phyloP scores from a whole-genome alignment of 2,797 vertebrate genomes.

The Threskiornis aethiopicus region DNA sequence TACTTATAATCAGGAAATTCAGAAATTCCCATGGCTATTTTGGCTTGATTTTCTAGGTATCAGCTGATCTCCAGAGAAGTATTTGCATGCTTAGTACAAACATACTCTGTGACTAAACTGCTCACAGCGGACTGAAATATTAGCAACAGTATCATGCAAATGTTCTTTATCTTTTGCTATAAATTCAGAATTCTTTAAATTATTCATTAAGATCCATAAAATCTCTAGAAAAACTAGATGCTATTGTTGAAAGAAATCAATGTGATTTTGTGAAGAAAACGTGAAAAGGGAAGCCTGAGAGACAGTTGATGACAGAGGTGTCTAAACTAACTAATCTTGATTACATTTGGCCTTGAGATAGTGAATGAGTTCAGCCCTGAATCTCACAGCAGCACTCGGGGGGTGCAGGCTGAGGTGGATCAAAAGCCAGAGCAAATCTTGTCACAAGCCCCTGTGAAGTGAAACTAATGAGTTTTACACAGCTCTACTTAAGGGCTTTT shows the following conservation, averaged over 20 bases:
- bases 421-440: not conserved
- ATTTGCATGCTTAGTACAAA: not conserved
- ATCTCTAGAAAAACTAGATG: not conserved
- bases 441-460: not conserved
- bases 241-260: not conserved
- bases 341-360: not conserved
- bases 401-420: not conserved
- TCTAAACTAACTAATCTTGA: not conserved
- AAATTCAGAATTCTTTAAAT: not conserved
- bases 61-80: not conserved
- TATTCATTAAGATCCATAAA: not conserved
- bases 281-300: not conserved
- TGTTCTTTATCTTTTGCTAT: not conserved
- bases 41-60: not conserved
- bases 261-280: not conserved
- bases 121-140: not conserved
- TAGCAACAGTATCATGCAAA: not conserved
- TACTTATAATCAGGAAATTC: not conserved
- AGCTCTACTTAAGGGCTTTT: not conserved
- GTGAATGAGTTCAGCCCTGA: not conserved
- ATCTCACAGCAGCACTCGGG: not conserved
- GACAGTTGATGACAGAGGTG: not conserved
- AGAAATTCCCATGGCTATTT: not conserved
- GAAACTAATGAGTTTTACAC: conserved; percentile 44
- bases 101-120: not conserved